Conservation (phyloP, 2,113 vertebrate species). For the Phaetusa simplex region DNA sequence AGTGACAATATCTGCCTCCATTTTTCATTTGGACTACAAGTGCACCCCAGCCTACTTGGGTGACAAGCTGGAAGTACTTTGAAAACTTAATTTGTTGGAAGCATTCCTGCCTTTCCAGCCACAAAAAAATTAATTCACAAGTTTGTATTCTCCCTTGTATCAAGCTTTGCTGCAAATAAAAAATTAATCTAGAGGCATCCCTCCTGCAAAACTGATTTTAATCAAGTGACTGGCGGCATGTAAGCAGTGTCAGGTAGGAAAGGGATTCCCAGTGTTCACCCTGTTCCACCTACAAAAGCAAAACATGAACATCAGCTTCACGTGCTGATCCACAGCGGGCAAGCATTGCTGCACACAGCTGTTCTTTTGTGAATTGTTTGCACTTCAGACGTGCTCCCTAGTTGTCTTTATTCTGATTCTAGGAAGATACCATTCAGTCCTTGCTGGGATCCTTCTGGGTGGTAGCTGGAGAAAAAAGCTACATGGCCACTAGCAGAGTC, state of each 20-base stretch:
- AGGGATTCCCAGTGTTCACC: background rate
- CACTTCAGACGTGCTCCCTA: background rate
- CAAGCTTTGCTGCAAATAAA: background rate
- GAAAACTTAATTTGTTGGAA: constrained; percentile 5
- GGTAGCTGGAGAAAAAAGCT: background rate
- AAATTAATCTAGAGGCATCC: background rate
- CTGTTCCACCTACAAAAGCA: background rate
- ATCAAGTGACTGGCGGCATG: background rate
- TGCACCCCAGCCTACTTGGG: background rate
- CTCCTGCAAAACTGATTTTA: constrained; percentile 2
- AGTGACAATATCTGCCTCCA: background rate
- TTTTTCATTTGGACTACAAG: background rate
- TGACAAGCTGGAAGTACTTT: background rate
- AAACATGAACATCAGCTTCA: background rate
- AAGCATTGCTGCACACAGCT: background rate
- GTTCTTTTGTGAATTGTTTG: background rate
- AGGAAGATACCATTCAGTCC: background rate
- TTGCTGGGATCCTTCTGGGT: background rate
- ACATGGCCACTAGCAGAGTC: accelerated
- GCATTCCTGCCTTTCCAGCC: background rate
- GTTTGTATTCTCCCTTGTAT: background rate
- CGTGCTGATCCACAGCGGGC: background rate
- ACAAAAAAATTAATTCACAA: background rate
- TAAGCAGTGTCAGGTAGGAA: background rate
- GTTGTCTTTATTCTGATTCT: background rate